Evolutionary conservation across 2,888 invertebrate genomes (phyloP).

Genomic region (Nudaria mundana): DNA sequence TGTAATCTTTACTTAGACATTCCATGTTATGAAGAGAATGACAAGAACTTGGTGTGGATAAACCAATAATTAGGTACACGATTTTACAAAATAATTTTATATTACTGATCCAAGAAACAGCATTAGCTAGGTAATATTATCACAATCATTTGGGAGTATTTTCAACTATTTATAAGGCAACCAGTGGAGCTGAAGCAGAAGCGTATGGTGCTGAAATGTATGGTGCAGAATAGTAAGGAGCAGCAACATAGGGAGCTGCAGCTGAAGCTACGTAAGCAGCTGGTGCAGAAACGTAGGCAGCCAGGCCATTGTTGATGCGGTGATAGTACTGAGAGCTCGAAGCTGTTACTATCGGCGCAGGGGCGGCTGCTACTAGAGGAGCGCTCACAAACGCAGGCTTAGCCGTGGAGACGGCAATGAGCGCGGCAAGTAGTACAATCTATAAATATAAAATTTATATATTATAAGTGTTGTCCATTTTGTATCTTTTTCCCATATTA

Average conservation of each 20-base stretch:
- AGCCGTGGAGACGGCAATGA: constrained; percentile 61
- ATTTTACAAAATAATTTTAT: constrained; percentile 19
- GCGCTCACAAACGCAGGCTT: constrained; percentile 59
- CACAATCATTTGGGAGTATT: constrained; percentile 29
- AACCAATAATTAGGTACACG: no score
- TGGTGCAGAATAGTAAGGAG: no score
- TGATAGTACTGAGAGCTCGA: constrained; percentile 86
- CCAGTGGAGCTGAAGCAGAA: constrained; percentile 35
- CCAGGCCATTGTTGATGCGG: constrained; percentile 81
- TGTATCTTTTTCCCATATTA: no score
- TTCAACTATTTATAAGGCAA: constrained; percentile 36
- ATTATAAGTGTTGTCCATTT: no score
- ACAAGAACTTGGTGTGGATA: no score
- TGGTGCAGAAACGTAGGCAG: constrained; percentile 68
- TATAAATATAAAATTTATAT: constrained; percentile 27
- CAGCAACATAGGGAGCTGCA: constrained; percentile 46
- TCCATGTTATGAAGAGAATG: no score
- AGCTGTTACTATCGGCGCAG: constrained; percentile 83
- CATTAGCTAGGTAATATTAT: constrained; percentile 40
- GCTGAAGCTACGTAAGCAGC: constrained; percentile 57
- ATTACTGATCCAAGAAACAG: constrained; percentile 12
- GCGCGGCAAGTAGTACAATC: constrained; percentile 60
- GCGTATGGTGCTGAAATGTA: constrained; percentile 22
- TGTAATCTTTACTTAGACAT: no score
- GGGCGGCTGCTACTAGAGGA: constrained; percentile 59